Conservation (phyloP, 2,888 invertebrate genomes). For the Altica lythri region DNA sequence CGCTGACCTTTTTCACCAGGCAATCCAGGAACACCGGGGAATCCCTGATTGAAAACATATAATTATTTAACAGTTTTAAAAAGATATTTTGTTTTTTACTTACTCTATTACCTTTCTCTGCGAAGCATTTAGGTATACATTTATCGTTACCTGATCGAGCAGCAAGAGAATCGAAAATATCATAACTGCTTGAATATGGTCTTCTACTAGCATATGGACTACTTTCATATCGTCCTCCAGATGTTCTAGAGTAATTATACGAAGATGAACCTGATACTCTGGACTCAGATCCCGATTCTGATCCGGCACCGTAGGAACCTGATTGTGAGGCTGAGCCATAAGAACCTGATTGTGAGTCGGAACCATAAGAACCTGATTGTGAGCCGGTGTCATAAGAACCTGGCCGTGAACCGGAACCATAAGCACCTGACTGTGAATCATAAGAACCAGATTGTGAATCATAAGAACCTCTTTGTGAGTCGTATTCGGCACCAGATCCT, state of each 20-base stretch:
- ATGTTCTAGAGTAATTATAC: conserved; percentile 54
- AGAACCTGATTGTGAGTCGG: conserved; percentile 8
- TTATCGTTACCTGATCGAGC: conserved; percentile 64
- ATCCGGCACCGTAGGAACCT: conserved; percentile 46
- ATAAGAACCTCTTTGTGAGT: not conserved
- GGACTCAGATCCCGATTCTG: conserved; percentile 28
- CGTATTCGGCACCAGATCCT: not conserved
- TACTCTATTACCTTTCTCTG: conserved; percentile 83
- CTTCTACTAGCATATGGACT: conserved; percentile 49
- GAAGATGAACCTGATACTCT: conserved; percentile 13
- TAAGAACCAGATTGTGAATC: conserved; percentile 13
- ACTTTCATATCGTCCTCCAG: conserved; percentile 38
- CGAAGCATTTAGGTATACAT: conserved; percentile 85
- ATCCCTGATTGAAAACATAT: conserved; percentile 65
- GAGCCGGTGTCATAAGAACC: conserved; percentile 21
- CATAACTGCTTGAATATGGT: conserved; percentile 58
- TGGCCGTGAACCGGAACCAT: conserved; percentile 20
- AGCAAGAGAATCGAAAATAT: conserved; percentile 58
- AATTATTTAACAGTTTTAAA: no score
- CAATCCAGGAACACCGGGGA: conserved; percentile 73
- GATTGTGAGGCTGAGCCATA: conserved; percentile 32
- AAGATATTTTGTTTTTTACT: no score
- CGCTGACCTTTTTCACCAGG: conserved; percentile 75
- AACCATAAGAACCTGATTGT: conserved; percentile 23
- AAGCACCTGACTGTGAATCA: conserved; percentile 18